Evolutionary conservation across 2,888 invertebrate genomes (phyloP), one percentile per base, ranked within the genome.

Genomic region (Lepidochitona cinerea): DNA sequence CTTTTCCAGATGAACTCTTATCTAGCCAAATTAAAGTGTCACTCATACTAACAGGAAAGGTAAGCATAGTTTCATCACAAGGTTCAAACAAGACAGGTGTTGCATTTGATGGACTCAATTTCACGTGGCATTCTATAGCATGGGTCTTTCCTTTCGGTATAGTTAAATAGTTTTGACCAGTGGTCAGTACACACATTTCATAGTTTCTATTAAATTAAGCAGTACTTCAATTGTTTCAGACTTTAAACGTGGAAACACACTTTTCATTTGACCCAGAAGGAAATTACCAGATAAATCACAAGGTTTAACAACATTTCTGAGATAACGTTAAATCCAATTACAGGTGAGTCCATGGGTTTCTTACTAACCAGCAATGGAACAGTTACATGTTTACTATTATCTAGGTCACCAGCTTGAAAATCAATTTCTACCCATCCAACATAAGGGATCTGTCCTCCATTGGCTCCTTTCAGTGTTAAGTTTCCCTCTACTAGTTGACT

Each of bases 241-340:
- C 14, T 59, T 59, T 26, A 59, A 23, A 23, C 26, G 26, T 18
- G 23, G 23, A 23, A 66, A 37, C 3, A 36, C 66, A 49, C 49
- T 53, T 35, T 29, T 37, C 69, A 69, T 69, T 32, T 9, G 35
- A 52, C 23, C 69, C 52, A 69, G n/a, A n/a, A n/a, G 29, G 52
- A 69, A 52, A 23, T 59, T 14, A 14, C 12, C 12, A 29, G 23
- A 14, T 29, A 9, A 32, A 4, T 29, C 12, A 4, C 18, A 49
- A 49, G 18, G 49, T 29, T 1, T 7, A 26, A 29, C 26, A 1
- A 3, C 23, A 59, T 26, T 59, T 26, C 59, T 59, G 59, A 18
- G 29, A 66, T 66, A 3, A 66, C 66, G 37, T 66, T 33, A 9
- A 36, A 66, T 18, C 66, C 66, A 35, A 66, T 66, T 18, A 66